Conservation (phyloP, 2,797 vertebrate species). For the Betta splendens region DNA sequence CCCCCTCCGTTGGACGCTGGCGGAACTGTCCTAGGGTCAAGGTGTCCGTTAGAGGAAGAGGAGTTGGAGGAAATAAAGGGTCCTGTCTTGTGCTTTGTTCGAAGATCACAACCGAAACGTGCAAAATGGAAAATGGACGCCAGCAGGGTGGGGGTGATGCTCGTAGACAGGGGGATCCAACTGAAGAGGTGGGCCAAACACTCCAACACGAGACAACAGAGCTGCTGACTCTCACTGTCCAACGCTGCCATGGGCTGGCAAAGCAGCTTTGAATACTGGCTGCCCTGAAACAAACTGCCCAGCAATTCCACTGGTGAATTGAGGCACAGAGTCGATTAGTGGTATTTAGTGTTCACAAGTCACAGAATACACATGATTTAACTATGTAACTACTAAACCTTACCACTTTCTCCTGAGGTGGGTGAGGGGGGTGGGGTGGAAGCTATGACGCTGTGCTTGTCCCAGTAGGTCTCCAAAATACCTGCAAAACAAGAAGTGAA, state of each 20-base stretch:
- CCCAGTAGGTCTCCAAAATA: constrained; percentile 96
- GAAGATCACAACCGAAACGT: constrained; percentile 93
- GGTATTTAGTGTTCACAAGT: too few species aligned
- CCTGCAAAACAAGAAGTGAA: constrained; percentile 74
- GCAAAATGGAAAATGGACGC: constrained; percentile 98
- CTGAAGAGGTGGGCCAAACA: constrained; percentile 98
- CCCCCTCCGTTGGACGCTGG: constrained; percentile 77
- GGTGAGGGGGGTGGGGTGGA: constrained; percentile 97
- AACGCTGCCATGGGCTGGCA: constrained; percentile 91
- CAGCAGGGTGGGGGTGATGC: constrained; percentile 95
- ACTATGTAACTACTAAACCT: too few species aligned
- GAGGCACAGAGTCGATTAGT: too few species aligned
- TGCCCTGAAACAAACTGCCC: constrained; percentile 91
- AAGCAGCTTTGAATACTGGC: constrained; percentile 88
- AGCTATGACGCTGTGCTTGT: constrained; percentile 94
- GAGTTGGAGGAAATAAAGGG: constrained; percentile 71
- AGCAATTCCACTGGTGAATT: constrained; percentile 84
- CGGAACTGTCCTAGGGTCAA: constrained; percentile 50
- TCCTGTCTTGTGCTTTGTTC: constrained; percentile 74
- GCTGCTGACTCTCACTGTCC: constrained; percentile 90
- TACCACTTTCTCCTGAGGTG: constrained; percentile 93
- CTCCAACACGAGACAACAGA: constrained; percentile 94
- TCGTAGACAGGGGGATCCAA: constrained; percentile 97
- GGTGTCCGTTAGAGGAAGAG: constrained; percentile 72
- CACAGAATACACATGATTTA: not conserved